Evolutionary conservation across 1,140 invertebrate genomes (phyloP).

Genomic region (Drosophila tani): DNA sequence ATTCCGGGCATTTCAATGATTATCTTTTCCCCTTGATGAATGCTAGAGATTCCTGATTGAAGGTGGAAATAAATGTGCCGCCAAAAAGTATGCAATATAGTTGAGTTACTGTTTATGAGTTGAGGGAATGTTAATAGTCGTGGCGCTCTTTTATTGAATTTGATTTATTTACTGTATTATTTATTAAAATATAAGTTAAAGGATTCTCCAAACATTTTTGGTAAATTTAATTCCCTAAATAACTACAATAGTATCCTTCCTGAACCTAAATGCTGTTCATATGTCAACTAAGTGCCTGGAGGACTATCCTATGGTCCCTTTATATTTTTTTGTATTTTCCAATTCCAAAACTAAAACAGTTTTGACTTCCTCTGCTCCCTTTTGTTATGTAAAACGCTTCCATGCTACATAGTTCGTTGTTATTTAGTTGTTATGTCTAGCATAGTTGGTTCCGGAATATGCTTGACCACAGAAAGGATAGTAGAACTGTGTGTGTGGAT

Average conservation of each 20-base stretch:
- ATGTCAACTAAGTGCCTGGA: neutral
- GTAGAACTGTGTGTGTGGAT: conserved; percentile 1
- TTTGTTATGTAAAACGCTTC: conserved; percentile 14
- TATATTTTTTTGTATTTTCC: neutral
- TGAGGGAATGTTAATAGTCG: neutral
- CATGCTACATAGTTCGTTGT: conserved; percentile 6
- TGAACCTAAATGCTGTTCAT: neutral
- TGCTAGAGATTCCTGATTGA: neutral
- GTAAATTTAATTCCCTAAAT: neutral
- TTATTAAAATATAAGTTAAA: neutral
- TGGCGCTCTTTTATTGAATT: neutral
- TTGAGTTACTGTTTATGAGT: neutral
- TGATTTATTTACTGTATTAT: too few relatives aligned
- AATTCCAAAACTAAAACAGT: neutral
- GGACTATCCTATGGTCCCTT: too few relatives aligned
- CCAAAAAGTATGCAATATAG: neutral
- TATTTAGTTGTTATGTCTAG: conserved; percentile 14
- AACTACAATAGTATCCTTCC: neutral
- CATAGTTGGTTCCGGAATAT: conserved; percentile 31
- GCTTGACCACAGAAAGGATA: conserved; percentile 30
- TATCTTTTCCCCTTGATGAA: neutral
- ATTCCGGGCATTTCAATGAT: conserved; percentile 8
- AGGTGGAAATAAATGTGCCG: neutral
- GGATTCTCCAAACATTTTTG: too few relatives aligned
- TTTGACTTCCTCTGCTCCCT: conserved; percentile 8